Evolutionary conservation across 2,113 vertebrate genomes (phyloP), one percentile per base, ranked within the genome.

Genomic region (Rhinopithecus roxellana): DNA sequence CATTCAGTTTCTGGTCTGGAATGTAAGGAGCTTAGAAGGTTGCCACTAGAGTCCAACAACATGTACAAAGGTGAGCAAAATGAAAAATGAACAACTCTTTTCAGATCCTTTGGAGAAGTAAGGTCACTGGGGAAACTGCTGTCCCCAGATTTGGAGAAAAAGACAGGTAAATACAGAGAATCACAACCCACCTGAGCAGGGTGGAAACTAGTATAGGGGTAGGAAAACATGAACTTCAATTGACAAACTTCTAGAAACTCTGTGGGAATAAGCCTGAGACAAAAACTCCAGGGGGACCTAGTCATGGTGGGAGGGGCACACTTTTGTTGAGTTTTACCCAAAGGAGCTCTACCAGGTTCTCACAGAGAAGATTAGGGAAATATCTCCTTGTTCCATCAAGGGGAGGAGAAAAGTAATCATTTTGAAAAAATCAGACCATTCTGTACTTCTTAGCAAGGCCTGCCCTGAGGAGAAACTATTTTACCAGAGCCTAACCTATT

Each of bases 21-120:
- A 48, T 4, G 5, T 45, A 72, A 90, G 50, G 55, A 92, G 13
- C 38, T 43, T 74, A 74, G 59, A 85, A 89, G 48, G 57, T 85
- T n/a, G 69, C 59, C 52, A 69, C 27, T 82, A 25, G 18, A 32
- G 80, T 57, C 32, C 86, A 93, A 40, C 18, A 81, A 78, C 48
- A 90, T 32, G 38, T 38, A 90, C 82, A 89, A 89, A 61, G 67
- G 30, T 61, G 20, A 89, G 75, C 35, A 78, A 70, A 52, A 1
- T 35, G 38, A 94, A 94, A 87, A 69, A 74, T 43, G 25, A 94
- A 27, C 87, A 96, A 82, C 57, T 94, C 55, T 95, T 81, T 55
- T 95, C 81, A 82, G 38, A 87, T 78, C 6, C 38, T 40, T 79
- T 72, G 30, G 27, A 78, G 43, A 78, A 48, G 27, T 78, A 27